A percentile compares a stretch with the other conserved stretches of the same genome.
These are phyloP conservation scores for Gorsachius goisagi DNA, from an alignment of 2,113 vertebrate genomes.

Conservation along the genomic window DNA sequence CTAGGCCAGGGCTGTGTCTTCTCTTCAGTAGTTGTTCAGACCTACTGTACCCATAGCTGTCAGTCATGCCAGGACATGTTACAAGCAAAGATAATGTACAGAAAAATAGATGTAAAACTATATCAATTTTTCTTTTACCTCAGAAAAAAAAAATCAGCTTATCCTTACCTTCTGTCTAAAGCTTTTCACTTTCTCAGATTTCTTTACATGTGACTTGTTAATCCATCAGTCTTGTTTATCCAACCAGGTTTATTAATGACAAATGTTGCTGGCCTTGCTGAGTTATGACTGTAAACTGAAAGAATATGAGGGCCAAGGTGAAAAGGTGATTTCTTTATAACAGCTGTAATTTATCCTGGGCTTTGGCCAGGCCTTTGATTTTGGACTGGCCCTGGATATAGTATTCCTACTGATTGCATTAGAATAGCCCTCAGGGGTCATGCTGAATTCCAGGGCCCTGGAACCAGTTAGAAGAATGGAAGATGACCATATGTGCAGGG, in stretches of 20 bases:
- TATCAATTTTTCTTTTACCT: not conserved
- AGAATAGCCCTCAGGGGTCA: constrained; percentile 82
- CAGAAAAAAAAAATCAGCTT: not conserved
- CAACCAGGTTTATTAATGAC: constrained; percentile 68
- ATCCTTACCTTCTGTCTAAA: constrained; percentile 4
- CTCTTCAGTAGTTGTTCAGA: not conserved
- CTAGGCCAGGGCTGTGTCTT: not conserved
- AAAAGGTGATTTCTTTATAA: constrained; percentile 78
- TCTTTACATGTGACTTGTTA: constrained; percentile 61
- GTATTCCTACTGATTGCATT: constrained; percentile 83
- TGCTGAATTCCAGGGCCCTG: constrained; percentile 85
- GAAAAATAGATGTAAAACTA: not conserved
- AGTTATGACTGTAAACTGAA: constrained; percentile 74
- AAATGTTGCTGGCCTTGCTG: constrained; percentile 68
- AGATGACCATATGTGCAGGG: constrained; percentile 78
- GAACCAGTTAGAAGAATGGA: constrained; percentile 89
- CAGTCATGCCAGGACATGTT: not conserved
- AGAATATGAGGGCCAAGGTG: constrained; percentile 71
- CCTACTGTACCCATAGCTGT: not conserved
- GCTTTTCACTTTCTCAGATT: constrained; percentile 60
- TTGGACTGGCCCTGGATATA: constrained; percentile 72
- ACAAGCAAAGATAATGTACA: not conserved
- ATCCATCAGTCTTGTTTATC: constrained; percentile 66
- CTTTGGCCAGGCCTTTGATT: constrained; percentile 79
- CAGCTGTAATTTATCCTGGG: constrained; percentile 81